These are phyloP conservation scores for Papilio polytes DNA, from an alignment of 1,140 invertebrate genomes.

Conservation along the genomic window DNA sequence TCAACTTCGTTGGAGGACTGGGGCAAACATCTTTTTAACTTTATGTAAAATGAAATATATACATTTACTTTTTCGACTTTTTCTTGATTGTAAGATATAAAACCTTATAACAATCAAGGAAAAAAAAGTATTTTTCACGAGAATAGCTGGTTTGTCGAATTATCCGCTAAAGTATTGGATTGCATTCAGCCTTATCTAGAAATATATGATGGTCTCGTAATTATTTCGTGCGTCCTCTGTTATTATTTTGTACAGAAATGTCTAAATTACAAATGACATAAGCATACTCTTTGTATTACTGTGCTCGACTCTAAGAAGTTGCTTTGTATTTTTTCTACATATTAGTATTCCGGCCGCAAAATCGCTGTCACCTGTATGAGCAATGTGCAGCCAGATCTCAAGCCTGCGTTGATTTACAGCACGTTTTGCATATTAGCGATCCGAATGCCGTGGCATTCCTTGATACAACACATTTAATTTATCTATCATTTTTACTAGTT, in stretches of 20 bases:
- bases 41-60: conserved; percentile 29
- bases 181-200: too few relatives aligned
- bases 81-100: background rate
- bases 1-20: conserved; percentile 5
- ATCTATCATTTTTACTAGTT: background rate
- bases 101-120: background rate
- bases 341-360: conserved; percentile 27
- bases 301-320: background rate
- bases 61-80: background rate
- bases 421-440: conserved; percentile 12
- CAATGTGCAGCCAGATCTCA: conserved; percentile 25
- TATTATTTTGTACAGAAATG: background rate
- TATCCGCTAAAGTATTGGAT: too few relatives aligned
- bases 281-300: background rate
- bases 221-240: too few relatives aligned
- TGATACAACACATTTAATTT: background rate
- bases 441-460: background rate
- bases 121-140: too few relatives aligned
- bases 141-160: too few relatives aligned
- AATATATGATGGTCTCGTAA: too few relatives aligned
- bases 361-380: conserved; percentile 18
- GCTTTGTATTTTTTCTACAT: background rate
- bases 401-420: conserved; percentile 22
- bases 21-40: conserved; percentile 14
- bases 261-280: background rate